Conservation (phyloP, 2,888 invertebrate genomes). For the Agrenia bidenticulata region DNA sequence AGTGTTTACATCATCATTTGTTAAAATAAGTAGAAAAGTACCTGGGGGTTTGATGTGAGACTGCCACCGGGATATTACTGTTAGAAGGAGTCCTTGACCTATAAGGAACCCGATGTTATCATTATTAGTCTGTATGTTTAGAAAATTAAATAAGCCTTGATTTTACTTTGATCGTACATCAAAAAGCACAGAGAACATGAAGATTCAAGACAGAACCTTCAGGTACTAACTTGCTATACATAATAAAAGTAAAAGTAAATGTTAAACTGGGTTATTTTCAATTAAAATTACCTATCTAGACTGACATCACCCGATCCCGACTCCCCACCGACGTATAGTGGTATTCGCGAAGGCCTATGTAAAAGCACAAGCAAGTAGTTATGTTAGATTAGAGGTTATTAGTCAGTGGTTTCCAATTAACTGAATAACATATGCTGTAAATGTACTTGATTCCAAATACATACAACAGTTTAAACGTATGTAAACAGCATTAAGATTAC, state of each 20-base stretch:
- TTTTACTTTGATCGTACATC: not conserved
- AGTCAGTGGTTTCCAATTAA: too few species aligned
- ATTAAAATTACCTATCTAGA: slow-evolving; percentile 40
- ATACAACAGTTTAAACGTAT: not conserved
- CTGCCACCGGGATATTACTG: slow-evolving; percentile 52
- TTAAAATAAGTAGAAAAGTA: slow-evolving; percentile 26
- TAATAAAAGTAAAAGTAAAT: too few species aligned
- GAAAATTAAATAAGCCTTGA: not conserved
- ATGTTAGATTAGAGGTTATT: slow-evolving; percentile 1
- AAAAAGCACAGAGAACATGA: not conserved
- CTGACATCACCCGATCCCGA: slow-evolving; percentile 41
- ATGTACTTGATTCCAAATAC: too few species aligned
- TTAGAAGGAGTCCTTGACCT: slow-evolving; percentile 52
- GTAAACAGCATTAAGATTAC: not conserved
- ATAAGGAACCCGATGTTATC: slow-evolving; percentile 8
- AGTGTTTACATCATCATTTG: too few species aligned
- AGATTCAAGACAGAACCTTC: not conserved
- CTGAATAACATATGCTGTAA: too few species aligned
- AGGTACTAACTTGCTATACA: not conserved
- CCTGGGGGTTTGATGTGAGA: slow-evolving; percentile 42
- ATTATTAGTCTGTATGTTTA: not conserved
- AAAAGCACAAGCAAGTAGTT: slow-evolving; percentile 4
- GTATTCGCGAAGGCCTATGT: slow-evolving; percentile 47
- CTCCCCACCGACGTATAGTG: slow-evolving; percentile 50
- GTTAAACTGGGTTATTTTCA: not conserved